Base-by-base conservation (phyloP, 2,888 invertebrate species). In the Ectemnius continuus region DNA sequence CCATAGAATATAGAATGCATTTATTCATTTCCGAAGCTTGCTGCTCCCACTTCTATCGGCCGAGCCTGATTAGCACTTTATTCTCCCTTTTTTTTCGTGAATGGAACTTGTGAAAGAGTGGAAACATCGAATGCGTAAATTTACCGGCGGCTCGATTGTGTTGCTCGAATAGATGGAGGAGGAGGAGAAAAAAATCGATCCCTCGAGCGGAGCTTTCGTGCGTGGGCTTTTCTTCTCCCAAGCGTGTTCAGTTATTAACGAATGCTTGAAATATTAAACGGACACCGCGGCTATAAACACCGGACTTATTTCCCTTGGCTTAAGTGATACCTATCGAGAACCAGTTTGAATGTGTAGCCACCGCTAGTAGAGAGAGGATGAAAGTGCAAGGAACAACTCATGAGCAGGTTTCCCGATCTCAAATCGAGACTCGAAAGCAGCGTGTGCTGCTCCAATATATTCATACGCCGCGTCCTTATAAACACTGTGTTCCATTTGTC, bases 221-320 rank as follows among this genome's bases (percentile, higher is more conserved):
- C 52, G 52, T 52, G 14, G n/a, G n/a, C 52, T 52, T 14, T 52
- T 14, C 16, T 13, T 75, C 76, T 78, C 78, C 75, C 78, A 1
- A 8, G 63, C 63, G 65, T 73, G 61, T 78, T 84, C 62, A 75
- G 81, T 84, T 84, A 84, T 85, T 84, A 84, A 85, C 83, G 84
- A 84, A 81, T 77, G 77, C 76, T 73, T 86, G 76, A 84, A 85
- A 84, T 82, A 83, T 85, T 86, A 79, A 86, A 77, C 79, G 69
- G 76, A 73, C 76, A 75, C 75, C 47, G 76, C 74, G 74, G 83
- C 81, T 83, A 81, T 82, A 80, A 84, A 75, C 73, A 78, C 76
- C 74, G 66, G 76, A 82, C 79, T 84, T 80, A 79, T 81, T 82
- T 81, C 80, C 82, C 81, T 75, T 78, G 63, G 76, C 74, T 75